Conservation (phyloP, 2,797 vertebrate species). For the Helarctos malayanus region DNA sequence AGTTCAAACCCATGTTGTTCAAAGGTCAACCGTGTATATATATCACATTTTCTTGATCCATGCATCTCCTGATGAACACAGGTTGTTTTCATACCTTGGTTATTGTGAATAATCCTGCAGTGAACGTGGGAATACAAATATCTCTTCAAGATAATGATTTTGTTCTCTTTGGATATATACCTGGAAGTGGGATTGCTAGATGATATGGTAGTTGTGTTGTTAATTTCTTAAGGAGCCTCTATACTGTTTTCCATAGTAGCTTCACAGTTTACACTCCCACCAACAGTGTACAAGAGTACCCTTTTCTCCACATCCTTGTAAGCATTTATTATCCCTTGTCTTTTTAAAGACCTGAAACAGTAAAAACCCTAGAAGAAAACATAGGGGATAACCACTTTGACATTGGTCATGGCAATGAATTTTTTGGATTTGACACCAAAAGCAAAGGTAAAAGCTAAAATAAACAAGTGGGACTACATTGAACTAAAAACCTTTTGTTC, state of each 20-base stretch:
- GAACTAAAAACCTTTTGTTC: background rate
- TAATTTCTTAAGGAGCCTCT: background rate
- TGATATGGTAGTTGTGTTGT: background rate
- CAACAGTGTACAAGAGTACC: background rate
- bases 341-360: background rate
- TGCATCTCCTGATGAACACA: background rate
- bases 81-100: background rate
- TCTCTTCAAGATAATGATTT: background rate
- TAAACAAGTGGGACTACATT: background rate
- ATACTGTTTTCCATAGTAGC: background rate
- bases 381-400: background rate
- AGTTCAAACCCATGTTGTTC: background rate
- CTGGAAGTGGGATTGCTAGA: background rate
- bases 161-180: background rate
- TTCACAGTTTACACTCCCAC: background rate
- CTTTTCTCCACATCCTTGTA: background rate
- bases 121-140: background rate
- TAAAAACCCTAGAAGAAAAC: background rate
- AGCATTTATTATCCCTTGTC: background rate
- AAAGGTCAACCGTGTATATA: background rate
- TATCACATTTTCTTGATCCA: background rate
- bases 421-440: background rate
- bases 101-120: background rate
- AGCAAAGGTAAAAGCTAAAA: background rate
- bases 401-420: no score